phyloP scores from a whole-genome alignment of 2,888 invertebrate genomes.

The Anorthoa munda region DNA sequence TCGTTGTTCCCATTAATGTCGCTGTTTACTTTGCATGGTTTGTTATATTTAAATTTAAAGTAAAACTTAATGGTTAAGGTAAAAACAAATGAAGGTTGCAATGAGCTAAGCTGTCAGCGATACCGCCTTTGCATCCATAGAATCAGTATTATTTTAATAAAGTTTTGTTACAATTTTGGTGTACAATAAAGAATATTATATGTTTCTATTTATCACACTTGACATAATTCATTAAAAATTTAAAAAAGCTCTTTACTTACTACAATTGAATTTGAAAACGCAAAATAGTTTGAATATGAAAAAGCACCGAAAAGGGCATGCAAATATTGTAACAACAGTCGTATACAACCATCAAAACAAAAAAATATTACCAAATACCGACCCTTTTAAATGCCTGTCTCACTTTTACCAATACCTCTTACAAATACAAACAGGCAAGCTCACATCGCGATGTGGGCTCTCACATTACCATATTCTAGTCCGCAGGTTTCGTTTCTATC shows the following conservation, averaged over 20 bases:
- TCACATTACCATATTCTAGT: slow-evolving; percentile 61
- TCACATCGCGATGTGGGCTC: slow-evolving; percentile 46
- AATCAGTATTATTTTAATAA: too few species aligned
- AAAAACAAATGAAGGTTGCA: neutral
- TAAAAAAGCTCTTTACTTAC: neutral
- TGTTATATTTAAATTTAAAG: neutral
- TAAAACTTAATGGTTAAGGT: neutral
- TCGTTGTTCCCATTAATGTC: neutral
- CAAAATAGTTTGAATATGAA: too few species aligned
- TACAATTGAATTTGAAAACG: neutral
- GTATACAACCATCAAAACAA: neutral
- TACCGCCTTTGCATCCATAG: too few species aligned
- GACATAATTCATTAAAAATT: too few species aligned
- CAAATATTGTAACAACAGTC: neutral
- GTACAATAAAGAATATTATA: too few species aligned
- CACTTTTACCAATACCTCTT: slow-evolving; percentile 37
- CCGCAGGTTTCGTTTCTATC: slow-evolving; percentile 47
- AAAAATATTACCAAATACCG: slow-evolving; percentile 18
- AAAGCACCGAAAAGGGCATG: neutral
- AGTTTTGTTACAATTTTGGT: too few species aligned
- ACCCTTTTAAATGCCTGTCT: slow-evolving; percentile 4
- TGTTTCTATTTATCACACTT: too few species aligned
- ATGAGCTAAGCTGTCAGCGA: too few species aligned
- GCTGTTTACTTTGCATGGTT: neutral
- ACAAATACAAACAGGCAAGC: slow-evolving; percentile 44